Evolutionary conservation across 2,888 invertebrate species (phyloP), one percentile per base, ranked within the genome.

Genomic region (Acheta domesticus): DNA sequence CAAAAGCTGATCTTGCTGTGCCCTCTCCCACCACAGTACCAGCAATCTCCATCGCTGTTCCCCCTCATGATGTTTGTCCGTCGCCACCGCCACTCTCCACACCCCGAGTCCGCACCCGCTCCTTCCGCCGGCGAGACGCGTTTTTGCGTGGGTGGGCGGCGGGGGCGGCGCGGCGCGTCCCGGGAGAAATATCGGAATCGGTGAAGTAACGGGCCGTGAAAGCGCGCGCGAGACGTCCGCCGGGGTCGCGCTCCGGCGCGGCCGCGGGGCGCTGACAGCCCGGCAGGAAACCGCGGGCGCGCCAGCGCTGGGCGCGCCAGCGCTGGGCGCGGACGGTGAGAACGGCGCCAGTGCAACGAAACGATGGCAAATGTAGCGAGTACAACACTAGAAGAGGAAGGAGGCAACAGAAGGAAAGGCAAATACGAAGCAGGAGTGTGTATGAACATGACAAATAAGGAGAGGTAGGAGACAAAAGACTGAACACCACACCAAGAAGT

Each of bases 181-280:
- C n/a, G 62, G n/a, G 62, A 62, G 62, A 62, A 62, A 62, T 62
- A 62, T 62, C 62, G 62, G 62, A 14, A 62, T 62, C 62, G 62
- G 62, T 16, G 62, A 12, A 5, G 62, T n/a, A 62, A 62, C 62
- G 62, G 62, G 62, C 16, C 62, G 62, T 62, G 62, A 62, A 19
- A 62, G 62, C 14, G 62, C 14, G 62, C 62, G 14, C 62, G 62
- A 62, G 62, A 3, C n/a, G 62, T 62, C 62, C 14, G 62, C 4
- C 62, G n/a, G 62, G 62, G n/a, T 62, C 62, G 62, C n/a, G 62
- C 16, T 19, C 8, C 16, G 62, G 62, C n/a, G 62, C 62, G 14
- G 14, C 62, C n/a, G 62, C 62, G 14, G 8, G 62, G 62, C 12
- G 62, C 36, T 0, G 36, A 36, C 36, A 36, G 36, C 5, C 36